Conservation (phyloP, 2,797 vertebrate genomes). For the Hemibagrus guttatus region DNA sequence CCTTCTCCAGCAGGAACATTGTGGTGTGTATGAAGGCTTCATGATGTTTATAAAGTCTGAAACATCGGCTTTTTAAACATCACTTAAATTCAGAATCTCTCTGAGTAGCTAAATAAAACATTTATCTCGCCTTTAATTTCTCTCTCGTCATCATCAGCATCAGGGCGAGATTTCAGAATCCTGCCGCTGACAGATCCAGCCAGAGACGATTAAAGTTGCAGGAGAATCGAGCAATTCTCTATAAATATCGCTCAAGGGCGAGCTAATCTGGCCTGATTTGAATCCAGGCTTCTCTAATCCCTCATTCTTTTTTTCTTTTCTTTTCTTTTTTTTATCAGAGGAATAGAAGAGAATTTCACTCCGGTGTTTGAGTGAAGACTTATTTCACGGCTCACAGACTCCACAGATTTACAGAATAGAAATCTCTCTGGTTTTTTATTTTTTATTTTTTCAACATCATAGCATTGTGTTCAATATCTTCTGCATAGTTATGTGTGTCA, state of each 20-base stretch:
- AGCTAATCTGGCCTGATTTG: slow-evolving; percentile 80
- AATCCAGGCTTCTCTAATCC: slow-evolving; percentile 77
- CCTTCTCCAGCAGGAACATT: neutral
- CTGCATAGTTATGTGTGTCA: slow-evolving; percentile 53
- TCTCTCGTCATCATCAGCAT: neutral
- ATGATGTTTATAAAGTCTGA: neutral
- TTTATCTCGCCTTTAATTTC: neutral
- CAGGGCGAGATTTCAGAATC: neutral
- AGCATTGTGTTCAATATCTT: slow-evolving; percentile 65
- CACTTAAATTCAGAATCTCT: neutral
- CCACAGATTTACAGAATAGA: slow-evolving; percentile 75
- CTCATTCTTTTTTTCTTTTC: slow-evolving; percentile 50
- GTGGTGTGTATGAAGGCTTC: neutral
- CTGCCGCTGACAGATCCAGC: slow-evolving; percentile 29
- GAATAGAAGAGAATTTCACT: slow-evolving; percentile 67
- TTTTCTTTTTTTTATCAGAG: slow-evolving; percentile 68
- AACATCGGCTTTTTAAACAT: neutral
- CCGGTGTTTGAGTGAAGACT: slow-evolving; percentile 67
- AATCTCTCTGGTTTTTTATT: slow-evolving; percentile 37
- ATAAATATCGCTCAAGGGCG: slow-evolving; percentile 64
- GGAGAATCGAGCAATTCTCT: slow-evolving; percentile 60
- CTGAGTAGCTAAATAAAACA: neutral
- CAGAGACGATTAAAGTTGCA: slow-evolving; percentile 68
- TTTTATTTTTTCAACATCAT: slow-evolving; percentile 41
- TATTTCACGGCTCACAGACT: slow-evolving; percentile 76